Evolutionary conservation across 2,113 vertebrate species (phyloP).

Genomic region (Pelecanus crispus): DNA sequence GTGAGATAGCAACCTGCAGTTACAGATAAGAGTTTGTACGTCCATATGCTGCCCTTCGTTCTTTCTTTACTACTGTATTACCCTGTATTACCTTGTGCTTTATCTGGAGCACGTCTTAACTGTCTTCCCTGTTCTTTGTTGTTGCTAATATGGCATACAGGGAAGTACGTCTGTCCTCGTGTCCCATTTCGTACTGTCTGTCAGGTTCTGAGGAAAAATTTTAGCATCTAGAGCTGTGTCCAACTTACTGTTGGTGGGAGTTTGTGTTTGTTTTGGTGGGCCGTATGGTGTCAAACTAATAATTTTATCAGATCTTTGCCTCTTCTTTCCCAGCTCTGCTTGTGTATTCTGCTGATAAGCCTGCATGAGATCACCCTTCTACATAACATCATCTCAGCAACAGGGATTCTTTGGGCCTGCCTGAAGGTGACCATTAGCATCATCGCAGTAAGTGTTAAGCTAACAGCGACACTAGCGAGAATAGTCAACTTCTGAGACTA

Average conservation of each 20-base stretch:
- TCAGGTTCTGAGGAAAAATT: background rate
- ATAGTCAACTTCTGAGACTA: background rate
- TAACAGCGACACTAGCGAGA: background rate
- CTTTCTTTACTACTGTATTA: background rate
- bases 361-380: conserved; percentile 36
- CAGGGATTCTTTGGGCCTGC: conserved; percentile 74
- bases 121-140: background rate
- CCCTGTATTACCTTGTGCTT: background rate
- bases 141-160: background rate
- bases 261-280: background rate
- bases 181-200: background rate
- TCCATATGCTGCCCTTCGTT: background rate
- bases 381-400: conserved; percentile 70
- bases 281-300: background rate
- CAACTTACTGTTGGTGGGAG: background rate
- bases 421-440: conserved; percentile 74
- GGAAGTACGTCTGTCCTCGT: background rate
- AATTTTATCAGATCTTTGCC: background rate
- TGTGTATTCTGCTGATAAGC: conserved; percentile 76
- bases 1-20: background rate
- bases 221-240: background rate
- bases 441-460: conserved; percentile 70
- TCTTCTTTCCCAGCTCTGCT: conserved; percentile 71
- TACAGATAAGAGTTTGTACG: background rate
- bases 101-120: background rate